These are phyloP conservation scores for Drosophila tristis DNA, from an alignment of 1,140 invertebrate genomes.

Conservation along the genomic window DNA sequence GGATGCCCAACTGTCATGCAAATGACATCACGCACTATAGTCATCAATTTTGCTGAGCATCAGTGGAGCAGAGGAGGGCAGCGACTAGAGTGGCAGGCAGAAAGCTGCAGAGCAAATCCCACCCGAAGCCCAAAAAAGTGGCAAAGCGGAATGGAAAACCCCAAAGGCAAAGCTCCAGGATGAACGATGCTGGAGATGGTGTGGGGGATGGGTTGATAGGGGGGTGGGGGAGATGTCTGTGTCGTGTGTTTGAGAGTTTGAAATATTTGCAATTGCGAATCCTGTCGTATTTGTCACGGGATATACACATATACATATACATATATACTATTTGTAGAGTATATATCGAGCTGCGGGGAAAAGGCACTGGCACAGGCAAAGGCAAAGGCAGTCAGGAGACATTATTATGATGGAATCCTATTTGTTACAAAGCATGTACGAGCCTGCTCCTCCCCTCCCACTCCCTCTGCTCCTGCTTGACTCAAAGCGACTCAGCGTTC, in stretches of 20 bases:
- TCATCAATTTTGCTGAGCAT: constrained; percentile 70
- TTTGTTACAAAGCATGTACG: constrained; percentile 74
- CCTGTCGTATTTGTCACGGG: constrained; percentile 79
- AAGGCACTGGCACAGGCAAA: constrained; percentile 12
- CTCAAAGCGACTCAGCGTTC: too few relatives aligned
- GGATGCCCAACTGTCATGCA: constrained; percentile 77
- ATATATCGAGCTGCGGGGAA: constrained; percentile 22
- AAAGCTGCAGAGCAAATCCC: constrained; percentile 66
- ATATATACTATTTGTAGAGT: constrained; percentile 28
- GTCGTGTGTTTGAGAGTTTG: constrained; percentile 73
- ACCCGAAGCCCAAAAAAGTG: constrained; percentile 37
- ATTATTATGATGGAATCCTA: constrained; percentile 83
- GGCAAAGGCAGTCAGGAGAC: constrained; percentile 40
- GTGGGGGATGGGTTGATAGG: neutral
- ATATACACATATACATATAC: constrained; percentile 16
- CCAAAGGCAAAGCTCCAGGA: constrained; percentile 58
- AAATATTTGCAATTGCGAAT: constrained; percentile 83
- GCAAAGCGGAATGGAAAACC: constrained; percentile 29
- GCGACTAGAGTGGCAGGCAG: constrained; percentile 1
- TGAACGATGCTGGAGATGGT: constrained; percentile 10
- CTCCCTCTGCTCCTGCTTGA: too few relatives aligned
- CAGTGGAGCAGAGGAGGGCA: neutral
- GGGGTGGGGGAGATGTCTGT: neutral
- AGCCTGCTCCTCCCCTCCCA: constrained; percentile 8
- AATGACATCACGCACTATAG: constrained; percentile 82